Conservation (phyloP, 2,797 vertebrate species). For the Margarornis squamiger region DNA sequence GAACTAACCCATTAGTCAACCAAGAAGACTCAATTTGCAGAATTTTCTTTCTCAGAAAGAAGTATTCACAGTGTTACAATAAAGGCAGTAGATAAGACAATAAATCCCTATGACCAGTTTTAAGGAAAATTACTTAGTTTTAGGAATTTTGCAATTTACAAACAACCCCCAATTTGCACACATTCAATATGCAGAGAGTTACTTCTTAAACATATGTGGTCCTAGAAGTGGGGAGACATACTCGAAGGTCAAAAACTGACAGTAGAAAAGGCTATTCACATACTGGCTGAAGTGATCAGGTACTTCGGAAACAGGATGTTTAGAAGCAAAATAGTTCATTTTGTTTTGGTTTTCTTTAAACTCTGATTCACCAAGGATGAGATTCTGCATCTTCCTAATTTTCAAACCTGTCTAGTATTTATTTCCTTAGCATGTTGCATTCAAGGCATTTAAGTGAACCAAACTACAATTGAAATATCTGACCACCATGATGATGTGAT, state of each 20-base stretch:
- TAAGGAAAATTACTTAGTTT: background rate
- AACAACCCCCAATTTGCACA: background rate
- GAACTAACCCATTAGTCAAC: background rate
- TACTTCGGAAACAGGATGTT: background rate
- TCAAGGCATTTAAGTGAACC: background rate
- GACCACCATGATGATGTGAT: background rate
- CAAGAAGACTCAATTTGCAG: background rate
- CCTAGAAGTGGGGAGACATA: background rate
- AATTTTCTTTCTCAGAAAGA: background rate
- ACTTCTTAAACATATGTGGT: background rate
- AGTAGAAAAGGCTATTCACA: background rate
- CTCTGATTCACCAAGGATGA: background rate
- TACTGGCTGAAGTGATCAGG: background rate
- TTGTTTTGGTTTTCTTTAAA: background rate
- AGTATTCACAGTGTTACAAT: background rate
- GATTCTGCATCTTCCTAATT: background rate
- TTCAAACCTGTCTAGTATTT: background rate
- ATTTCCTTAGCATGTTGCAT: background rate
- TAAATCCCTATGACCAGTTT: background rate
- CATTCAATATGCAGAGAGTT: background rate
- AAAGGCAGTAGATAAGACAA: background rate
- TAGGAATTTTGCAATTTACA: background rate
- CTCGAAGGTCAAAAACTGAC: background rate
- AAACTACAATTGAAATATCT: background rate
- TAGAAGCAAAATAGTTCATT: background rate